Evolutionary conservation across 2,113 vertebrate species (phyloP).

Genomic region (Asarcornis scutulata): DNA sequence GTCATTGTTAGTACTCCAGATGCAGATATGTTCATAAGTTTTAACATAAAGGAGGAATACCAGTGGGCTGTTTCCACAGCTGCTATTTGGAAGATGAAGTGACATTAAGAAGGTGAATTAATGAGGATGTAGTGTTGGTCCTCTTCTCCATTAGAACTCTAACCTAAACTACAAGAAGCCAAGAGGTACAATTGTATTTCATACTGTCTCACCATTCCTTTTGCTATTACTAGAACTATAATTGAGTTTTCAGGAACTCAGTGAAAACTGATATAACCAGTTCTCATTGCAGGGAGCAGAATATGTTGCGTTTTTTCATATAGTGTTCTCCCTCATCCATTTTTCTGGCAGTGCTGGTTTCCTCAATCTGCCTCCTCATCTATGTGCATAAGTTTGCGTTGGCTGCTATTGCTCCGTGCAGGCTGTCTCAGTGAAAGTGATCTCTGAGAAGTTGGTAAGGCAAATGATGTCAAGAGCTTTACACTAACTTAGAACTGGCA

Average conservation of each 20-base stretch:
- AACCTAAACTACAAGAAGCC: not conserved
- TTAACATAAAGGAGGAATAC: not conserved
- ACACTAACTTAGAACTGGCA: not conserved
- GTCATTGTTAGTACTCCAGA: not conserved
- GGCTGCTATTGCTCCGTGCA: accelerated
- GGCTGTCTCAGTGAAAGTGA: accelerated
- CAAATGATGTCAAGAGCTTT: not conserved
- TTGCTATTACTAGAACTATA: not conserved
- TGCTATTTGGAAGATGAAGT: not conserved
- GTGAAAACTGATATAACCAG: accelerated
- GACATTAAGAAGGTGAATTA: not conserved
- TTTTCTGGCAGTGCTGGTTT: not conserved
- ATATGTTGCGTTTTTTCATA: not conserved
- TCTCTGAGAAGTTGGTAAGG: not conserved
- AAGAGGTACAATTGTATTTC: not conserved
- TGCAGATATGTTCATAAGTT: not conserved
- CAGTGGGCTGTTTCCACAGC: not conserved
- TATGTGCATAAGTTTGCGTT: accelerated
- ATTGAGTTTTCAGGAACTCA: not conserved
- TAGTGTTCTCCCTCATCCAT: not conserved
- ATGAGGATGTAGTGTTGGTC: not conserved
- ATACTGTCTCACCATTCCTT: not conserved
- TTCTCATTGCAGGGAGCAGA: not conserved
- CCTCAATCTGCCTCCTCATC: accelerated
- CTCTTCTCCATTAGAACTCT: not conserved